Base-by-base conservation (phyloP, 2,888 invertebrate species). In the Chalcis sispes region DNA sequence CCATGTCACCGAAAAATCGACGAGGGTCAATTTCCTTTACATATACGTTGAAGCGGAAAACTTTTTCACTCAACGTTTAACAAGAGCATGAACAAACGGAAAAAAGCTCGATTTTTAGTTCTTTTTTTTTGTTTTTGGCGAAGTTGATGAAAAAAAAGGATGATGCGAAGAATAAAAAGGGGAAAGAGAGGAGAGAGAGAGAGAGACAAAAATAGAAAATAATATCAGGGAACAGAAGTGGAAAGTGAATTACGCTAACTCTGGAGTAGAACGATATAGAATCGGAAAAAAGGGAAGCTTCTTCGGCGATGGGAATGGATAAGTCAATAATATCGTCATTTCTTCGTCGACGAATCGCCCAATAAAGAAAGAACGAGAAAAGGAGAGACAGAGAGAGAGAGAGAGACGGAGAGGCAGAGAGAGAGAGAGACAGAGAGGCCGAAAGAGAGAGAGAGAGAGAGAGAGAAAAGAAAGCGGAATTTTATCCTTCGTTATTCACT, bases 321-420 rank as follows among this genome's bases (percentile, higher is more conserved):
- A 86, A 86, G 81, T 82, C 84, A 85, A 86, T 86, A 85, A 85
- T 82, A 81, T 81, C 77, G 79, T 80, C 80, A 81, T 84, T 82
- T 83, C 81, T 79, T 46, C 52, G 4, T 36, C 23, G n/a, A n/a
- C 10, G 42, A 7, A 42, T 42, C 23, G 2, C 48, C 18, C n/a
- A n/a, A n/a, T n/a, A n/a, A n/a, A n/a, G n/a, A n/a, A n/a, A n/a
- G n/a, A n/a, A n/a, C n/a, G n/a, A n/a, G n/a, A n/a, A n/a, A n/a
- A n/a, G n/a, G n/a, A n/a, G n/a, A n/a, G n/a, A n/a, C n/a, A n/a
- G n/a, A n/a, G n/a, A n/a, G n/a, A n/a, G n/a, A n/a, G n/a, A n/a
- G n/a, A n/a, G n/a, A n/a, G n/a, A n/a, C n/a, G n/a, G 23, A 23
- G 4, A 27, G 48, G 29, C 20, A 3, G 79, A 80, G 64, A 54